These are phyloP conservation scores for Naja naja DNA, from an alignment of 2,113 vertebrate genomes.

Conservation along the genomic window DNA sequence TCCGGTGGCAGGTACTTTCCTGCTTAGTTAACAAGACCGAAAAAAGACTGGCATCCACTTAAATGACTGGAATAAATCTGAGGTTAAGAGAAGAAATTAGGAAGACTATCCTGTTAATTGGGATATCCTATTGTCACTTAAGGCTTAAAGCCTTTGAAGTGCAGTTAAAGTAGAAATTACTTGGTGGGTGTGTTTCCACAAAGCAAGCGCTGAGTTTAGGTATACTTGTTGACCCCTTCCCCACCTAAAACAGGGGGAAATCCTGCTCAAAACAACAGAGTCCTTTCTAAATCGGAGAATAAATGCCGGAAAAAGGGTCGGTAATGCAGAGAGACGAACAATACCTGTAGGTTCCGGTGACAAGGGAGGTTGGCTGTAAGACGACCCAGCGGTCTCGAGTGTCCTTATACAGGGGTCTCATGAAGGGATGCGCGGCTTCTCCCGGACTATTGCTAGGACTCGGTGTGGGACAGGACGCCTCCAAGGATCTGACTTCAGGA, in stretches of 20 bases:
- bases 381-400: neutral
- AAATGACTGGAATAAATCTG: neutral
- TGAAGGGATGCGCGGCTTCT: too few relatives aligned
- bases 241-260: neutral
- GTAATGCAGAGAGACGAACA: neutral
- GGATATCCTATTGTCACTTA: neutral
- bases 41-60: neutral
- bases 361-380: too few relatives aligned
- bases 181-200: neutral
- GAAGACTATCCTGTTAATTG: neutral
- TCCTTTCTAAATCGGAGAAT: neutral
- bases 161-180: neutral
- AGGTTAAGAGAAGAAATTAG: neutral
- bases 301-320: neutral
- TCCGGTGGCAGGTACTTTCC: neutral
- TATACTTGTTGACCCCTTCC: neutral
- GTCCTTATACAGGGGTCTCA: neutral
- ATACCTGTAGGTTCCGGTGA: neutral
- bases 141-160: neutral
- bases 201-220: neutral
- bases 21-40: neutral
- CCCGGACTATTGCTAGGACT: too few relatives aligned
- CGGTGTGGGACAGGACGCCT: fast-evolving
- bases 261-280: neutral
- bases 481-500: neutral